A percentile compares a stretch with the other conserved stretches of the same genome.
Conservation (phyloP, 2,113 vertebrate species). For the Cyanoliseus patagonus region DNA sequence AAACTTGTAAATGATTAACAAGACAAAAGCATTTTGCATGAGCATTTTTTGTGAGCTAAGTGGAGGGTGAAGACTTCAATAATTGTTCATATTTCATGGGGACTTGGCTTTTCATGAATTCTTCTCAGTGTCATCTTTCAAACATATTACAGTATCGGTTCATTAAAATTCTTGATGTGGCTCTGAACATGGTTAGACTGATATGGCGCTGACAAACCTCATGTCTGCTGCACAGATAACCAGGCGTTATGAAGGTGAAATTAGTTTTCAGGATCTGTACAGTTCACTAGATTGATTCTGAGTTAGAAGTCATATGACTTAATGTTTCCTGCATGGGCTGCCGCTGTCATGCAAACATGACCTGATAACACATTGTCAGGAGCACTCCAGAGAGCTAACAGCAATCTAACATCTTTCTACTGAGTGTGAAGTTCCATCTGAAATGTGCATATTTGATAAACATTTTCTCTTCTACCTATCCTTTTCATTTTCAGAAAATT, state of each 20-base stretch:
- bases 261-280: constrained; percentile 80
- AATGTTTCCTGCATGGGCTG: constrained; percentile 82
- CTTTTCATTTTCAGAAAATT: constrained; percentile 79
- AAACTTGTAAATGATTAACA: constrained; percentile 66
- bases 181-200: constrained; percentile 70
- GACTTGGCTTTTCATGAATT: constrained; percentile 72
- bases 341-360: constrained; percentile 83
- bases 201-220: constrained; percentile 76
- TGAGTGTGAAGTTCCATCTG: constrained; percentile 80
- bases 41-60: constrained; percentile 65
- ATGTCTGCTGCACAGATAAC: constrained; percentile 77
- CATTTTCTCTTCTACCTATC: constrained; percentile 66
- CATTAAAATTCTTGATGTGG: constrained; percentile 79
- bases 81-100: constrained; percentile 74
- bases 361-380: constrained; percentile 83
- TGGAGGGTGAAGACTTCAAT: constrained; percentile 39
- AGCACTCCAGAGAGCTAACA: constrained; percentile 77
- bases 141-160: constrained; percentile 70
- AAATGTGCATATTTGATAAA: constrained; percentile 85
- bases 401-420: constrained; percentile 84
- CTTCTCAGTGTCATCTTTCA: constrained; percentile 76
- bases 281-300: constrained; percentile 81
- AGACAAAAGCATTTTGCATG: constrained; percentile 65
- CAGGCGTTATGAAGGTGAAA: constrained; percentile 82
- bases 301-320: constrained; percentile 80